These are phyloP conservation scores for Cephus nigrinus DNA, from an alignment of 2,888 invertebrate genomes.

Conservation along the genomic window DNA sequence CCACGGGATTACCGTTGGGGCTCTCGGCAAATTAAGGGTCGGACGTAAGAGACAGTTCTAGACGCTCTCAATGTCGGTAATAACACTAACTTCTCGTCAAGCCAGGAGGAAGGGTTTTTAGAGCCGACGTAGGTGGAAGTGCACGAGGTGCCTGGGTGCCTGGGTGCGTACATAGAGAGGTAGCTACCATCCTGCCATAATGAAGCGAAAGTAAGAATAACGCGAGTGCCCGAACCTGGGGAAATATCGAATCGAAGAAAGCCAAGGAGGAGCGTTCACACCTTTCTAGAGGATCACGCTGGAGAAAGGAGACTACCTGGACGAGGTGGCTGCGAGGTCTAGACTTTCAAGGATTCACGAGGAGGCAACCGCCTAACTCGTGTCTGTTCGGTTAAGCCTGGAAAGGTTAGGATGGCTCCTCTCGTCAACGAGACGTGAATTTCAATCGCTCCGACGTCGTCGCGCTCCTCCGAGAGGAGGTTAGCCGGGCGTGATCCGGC, in stretches of 20 bases:
- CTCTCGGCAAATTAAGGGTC: constrained; percentile 45
- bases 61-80: constrained; percentile 49
- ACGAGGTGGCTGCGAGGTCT: background rate
- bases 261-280: background rate
- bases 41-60: constrained; percentile 41
- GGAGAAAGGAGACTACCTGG: background rate
- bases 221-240: background rate
- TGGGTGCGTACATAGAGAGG: constrained; percentile 7
- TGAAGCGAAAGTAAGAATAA: constrained; percentile 31
- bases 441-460: constrained; percentile 34
- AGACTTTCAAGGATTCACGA: background rate
- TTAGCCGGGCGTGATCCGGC: constrained; percentile 50
- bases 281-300: background rate
- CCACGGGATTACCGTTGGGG: constrained; percentile 24
- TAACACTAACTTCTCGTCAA: constrained; percentile 59
- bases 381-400: background rate
- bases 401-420: background rate
- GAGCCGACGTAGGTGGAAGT: constrained; percentile 21
- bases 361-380: background rate
- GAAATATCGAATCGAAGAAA: background rate
- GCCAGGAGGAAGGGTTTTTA: constrained; percentile 12
- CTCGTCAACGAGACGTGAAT: constrained; percentile 32
- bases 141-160: constrained; percentile 17
- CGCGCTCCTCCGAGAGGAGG: constrained; percentile 26
- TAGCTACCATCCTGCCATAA: constrained; percentile 16